Conservation (phyloP, 2,888 invertebrate genomes). For the Elysia crispata region DNA sequence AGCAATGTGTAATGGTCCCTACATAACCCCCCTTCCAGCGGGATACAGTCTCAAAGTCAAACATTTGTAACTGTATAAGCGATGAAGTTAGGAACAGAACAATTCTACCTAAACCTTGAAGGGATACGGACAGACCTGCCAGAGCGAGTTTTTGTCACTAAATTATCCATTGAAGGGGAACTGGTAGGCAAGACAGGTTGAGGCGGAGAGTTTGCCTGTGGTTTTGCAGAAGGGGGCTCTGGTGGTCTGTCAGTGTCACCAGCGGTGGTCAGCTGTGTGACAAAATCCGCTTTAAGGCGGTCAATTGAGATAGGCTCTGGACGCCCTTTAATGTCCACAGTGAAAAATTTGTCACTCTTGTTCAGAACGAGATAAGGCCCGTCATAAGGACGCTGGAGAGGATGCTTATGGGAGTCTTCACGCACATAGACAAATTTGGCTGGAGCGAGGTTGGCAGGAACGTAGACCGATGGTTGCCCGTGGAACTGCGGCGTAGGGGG, state of each 20-base stretch:
- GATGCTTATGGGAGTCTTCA: slow-evolving; percentile 32
- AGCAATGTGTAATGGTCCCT: background rate
- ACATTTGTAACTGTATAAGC: background rate
- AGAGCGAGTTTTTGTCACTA: slow-evolving; percentile 16
- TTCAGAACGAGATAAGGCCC: slow-evolving; percentile 35
- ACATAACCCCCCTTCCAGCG: slow-evolving; percentile 24
- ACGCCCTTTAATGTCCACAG: slow-evolving; percentile 34
- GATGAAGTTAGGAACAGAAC: background rate
- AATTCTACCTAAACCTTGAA: slow-evolving; percentile 5
- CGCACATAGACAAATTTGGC: slow-evolving; percentile 34
- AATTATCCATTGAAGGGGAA: background rate
- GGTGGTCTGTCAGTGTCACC: slow-evolving; percentile 2
- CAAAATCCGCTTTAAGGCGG: slow-evolving; percentile 38
- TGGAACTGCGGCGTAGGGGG: slow-evolving; percentile 36
- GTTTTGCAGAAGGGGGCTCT: background rate
- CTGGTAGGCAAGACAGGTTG: background rate
- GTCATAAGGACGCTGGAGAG: slow-evolving; percentile 38
- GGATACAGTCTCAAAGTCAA: slow-evolving; percentile 1
- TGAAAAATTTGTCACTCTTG: slow-evolving; percentile 33
- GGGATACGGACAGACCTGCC: background rate
- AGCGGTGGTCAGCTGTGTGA: slow-evolving; percentile 18
- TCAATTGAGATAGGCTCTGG: slow-evolving; percentile 37
- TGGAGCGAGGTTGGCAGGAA: slow-evolving; percentile 34
- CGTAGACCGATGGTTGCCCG: slow-evolving; percentile 20
- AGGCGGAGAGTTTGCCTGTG: background rate